Evolutionary conservation across 1,140 invertebrate species (phyloP).

Genomic region (Drosophila lini): DNA sequence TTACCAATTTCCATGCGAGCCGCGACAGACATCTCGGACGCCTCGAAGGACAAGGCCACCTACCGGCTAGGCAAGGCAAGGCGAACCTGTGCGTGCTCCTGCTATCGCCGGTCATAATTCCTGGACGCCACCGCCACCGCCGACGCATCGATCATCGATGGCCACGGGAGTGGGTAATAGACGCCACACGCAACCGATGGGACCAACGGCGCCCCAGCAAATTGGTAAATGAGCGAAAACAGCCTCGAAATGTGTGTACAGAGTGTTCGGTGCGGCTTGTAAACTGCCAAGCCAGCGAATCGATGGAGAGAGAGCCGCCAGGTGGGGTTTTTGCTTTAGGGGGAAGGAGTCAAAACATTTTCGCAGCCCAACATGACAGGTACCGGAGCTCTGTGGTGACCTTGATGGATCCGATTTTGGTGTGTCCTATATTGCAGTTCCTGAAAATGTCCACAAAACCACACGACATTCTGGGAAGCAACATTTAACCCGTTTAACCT

Average conservation of each 20-base stretch:
- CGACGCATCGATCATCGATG: conserved; percentile 69
- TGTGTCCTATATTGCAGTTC: not conserved
- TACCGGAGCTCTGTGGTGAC: not conserved
- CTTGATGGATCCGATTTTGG: conserved; percentile 11
- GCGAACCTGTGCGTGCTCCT: conserved; percentile 35
- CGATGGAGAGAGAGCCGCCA: conserved; percentile 6
- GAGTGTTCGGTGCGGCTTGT: conserved; percentile 22
- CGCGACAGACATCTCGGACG: conserved; percentile 6
- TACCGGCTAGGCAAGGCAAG: conserved; percentile 1
- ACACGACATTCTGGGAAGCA: not conserved
- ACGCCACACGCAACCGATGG: conserved; percentile 31
- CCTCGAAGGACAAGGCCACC: conserved; percentile 38
- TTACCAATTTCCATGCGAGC: conserved; percentile 69
- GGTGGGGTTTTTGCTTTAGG: not conserved
- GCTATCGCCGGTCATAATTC: conserved; percentile 69
- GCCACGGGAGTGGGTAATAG: conserved; percentile 31
- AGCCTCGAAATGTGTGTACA: conserved; percentile 32
- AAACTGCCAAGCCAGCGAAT: conserved; percentile 19
- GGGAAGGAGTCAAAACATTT: not conserved
- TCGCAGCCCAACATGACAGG: not conserved
- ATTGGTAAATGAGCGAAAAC: conserved; percentile 60
- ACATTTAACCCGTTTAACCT: not conserved
- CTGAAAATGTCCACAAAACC: not conserved
- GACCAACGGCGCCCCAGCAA: conserved; percentile 40
- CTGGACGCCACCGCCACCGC: conserved; percentile 49